Evolutionary conservation across 2,113 vertebrate species (phyloP).

Genomic region (Mustela nigripes): DNA sequence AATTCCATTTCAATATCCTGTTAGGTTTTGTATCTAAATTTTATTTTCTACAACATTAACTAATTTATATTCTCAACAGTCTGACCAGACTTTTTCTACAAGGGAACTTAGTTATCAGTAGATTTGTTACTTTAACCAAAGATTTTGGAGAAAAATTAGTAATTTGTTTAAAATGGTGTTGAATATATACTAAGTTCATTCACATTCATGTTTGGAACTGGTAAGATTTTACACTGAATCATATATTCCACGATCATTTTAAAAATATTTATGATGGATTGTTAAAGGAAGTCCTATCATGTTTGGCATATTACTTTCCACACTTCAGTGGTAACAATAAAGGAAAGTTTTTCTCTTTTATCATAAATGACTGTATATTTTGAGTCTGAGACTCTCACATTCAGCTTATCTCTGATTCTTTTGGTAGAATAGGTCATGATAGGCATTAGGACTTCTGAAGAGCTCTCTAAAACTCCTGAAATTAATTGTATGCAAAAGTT

Average conservation of each 20-base stretch:
- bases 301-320: neutral
- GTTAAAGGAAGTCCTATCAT: neutral
- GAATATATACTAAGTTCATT: neutral
- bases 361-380: neutral
- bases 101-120: neutral
- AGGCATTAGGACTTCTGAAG: neutral
- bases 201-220: neutral
- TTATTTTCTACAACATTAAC: constrained; percentile 3
- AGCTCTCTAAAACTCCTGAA: neutral
- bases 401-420: neutral
- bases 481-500: neutral
- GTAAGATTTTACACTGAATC: neutral
- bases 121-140: neutral
- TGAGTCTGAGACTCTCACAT: neutral
- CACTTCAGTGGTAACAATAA: neutral
- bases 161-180: constrained; percentile 3
- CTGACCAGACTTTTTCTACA: neutral
- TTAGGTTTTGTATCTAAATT: constrained; percentile 1
- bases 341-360: neutral
- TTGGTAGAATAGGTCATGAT: neutral
- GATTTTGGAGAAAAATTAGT: neutral
- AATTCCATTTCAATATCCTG: neutral
- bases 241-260: neutral
- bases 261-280: neutral
- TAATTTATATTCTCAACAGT: neutral